Percentiles rank a stretch among this genome's conserved stretches.
Evolutionary conservation across 2,113 vertebrate genomes (phyloP).

Genomic region (Barnardius zonarius): DNA sequence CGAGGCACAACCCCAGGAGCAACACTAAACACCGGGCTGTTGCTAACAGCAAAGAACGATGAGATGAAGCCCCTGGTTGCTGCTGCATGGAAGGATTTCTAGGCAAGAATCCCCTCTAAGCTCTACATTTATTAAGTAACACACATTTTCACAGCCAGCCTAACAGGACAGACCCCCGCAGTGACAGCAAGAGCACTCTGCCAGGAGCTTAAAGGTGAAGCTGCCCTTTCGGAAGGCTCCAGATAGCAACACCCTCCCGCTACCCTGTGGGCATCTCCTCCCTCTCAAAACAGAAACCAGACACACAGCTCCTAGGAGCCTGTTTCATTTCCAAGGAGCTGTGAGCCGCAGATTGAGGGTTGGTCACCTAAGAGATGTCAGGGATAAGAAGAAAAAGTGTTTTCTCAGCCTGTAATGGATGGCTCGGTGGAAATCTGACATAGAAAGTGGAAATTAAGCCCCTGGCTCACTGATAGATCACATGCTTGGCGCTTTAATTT

Average conservation of each 20-base stretch:
- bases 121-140: background rate
- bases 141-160: background rate
- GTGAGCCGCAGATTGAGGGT: background rate
- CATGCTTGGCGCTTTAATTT: background rate
- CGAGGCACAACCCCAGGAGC: background rate
- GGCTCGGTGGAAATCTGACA: constrained; percentile 36
- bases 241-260: background rate
- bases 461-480: background rate
- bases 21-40: fast-evolving
- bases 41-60: fast-evolving
- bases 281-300: background rate
- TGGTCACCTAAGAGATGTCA: background rate
- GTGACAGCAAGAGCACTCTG: background rate
- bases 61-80: background rate
- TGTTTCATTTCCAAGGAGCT: background rate
- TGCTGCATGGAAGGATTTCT: background rate
- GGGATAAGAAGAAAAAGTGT: background rate
- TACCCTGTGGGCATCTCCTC: background rate
- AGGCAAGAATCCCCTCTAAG: background rate
- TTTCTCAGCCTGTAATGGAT: background rate
- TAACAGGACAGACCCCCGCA: background rate
- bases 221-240: background rate
- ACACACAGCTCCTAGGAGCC: background rate
- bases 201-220: background rate
- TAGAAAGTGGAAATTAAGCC: constrained; percentile 47